Evolutionary conservation across 92 coral and sea anemone species (phyloP), one percentile per base, ranked within the genome.

Genomic region (Phymanthus crucifer): DNA sequence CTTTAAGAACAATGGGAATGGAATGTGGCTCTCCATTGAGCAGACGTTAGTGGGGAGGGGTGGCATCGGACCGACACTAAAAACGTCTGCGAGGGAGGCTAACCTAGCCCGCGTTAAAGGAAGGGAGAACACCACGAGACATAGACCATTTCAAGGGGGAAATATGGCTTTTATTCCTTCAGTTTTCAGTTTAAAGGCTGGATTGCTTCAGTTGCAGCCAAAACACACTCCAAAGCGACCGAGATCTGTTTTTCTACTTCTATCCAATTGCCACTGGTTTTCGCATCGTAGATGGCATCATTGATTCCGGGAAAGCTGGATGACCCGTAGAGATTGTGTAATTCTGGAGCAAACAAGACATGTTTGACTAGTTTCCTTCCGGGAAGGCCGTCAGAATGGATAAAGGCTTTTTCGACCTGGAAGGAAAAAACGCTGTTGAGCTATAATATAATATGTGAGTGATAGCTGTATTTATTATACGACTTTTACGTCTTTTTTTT

Each of bases 241-340:
- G 98, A 95, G 26, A 90, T 43, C 71, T 95, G 98, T 35, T 78
- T 84, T 43, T 91, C 87, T 18, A 95, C 97, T 27, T 83, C 93
- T 17, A 72, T 81, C 90, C 86, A 85, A 48, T 87, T 72, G 3
- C 91, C 92, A n/a, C 88, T 89, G 36, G 80, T 89, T 18, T 86
- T 80, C n/a, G 86, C 83, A 27, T 87, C 82, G 75, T 73, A 85
- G 68, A 95, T 69, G 37, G 94, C 89, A 84, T 95, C 98, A 10
- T 80, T 84, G n/a, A 90, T 87, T 11, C 98, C 98, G 3, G 98
- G 98, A 27, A 95, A 93, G 56, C 90, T 90, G 46, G 98, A 79
- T 31, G 86, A 46, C 12, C 95, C 98, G 56, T 95, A 95, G 26
- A 21, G 32, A 66, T 95, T 90, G 85, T 88, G 91, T 66, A 79